These are phyloP conservation scores for Erannis defoliaria DNA, from an alignment of 2,888 invertebrate genomes.

Conservation along the genomic window DNA sequence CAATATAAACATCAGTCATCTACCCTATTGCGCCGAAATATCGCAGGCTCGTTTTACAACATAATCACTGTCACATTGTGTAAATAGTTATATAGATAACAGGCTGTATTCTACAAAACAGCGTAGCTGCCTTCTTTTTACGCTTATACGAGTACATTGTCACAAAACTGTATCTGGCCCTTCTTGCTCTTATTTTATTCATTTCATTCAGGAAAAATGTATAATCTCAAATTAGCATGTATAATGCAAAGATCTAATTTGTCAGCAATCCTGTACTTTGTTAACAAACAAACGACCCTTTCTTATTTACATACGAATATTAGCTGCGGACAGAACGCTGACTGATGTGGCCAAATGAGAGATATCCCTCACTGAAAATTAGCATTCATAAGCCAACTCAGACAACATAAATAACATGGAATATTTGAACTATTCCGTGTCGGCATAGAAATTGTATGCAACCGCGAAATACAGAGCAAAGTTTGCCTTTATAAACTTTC, in stretches of 20 bases:
- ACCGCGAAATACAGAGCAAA: neutral
- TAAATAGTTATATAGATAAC: too few species aligned
- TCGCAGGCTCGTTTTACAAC: too few species aligned
- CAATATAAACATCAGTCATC: too few species aligned
- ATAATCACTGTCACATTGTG: too few species aligned
- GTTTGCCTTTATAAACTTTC: neutral
- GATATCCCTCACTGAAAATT: constrained; percentile 77
- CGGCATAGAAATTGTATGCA: constrained; percentile 47
- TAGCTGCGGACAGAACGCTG: constrained; percentile 63
- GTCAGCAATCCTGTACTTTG: constrained; percentile 30
- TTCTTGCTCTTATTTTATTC: neutral
- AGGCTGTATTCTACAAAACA: too few species aligned
- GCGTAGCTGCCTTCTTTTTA: neutral
- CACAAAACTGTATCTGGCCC: constrained; percentile 1
- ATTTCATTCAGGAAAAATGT: neutral
- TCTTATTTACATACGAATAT: constrained; percentile 60
- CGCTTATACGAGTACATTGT: neutral
- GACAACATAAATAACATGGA: constrained; percentile 80
- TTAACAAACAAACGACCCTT: constrained; percentile 28
- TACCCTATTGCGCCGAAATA: too few species aligned
- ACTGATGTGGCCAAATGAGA: constrained; percentile 75
- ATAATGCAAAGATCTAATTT: constrained; percentile 21
- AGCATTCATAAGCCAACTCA: constrained; percentile 80
- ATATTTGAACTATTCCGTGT: constrained; percentile 64
- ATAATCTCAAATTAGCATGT: constrained; percentile 23